Evolutionary conservation across 2,797 vertebrate genomes (phyloP), one percentile per base, ranked within the genome.

Genomic region (Phalanger gymnotis): DNA sequence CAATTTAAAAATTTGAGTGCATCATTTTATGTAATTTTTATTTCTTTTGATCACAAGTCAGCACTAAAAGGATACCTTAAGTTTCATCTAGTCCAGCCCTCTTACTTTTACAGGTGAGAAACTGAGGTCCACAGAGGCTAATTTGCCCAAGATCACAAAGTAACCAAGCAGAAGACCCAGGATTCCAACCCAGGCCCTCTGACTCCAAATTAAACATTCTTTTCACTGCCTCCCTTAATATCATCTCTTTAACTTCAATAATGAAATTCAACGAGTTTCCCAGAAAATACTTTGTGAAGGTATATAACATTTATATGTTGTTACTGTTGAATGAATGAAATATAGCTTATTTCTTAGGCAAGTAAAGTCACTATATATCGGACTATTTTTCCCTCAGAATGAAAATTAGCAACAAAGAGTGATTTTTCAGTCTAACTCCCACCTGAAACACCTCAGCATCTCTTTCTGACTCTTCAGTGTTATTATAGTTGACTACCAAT

Each of bases 361-460:
- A 90, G 87, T 93, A 95, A 94, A 92, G 54, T 58, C 94, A n/a
- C 57, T 93, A 54, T 94, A 90, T 61, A 52, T 5, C 34, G 90
- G 28, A n/a, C 11, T 96, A n/a, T 28, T 94, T 94, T 93, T 53
- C 30, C 10, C 31, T 25, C 90, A 92, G 53, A 55, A 54, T 7
- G 31, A 52, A 58, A 92, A 57, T 91, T 93, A 93, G 55, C 52
- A 91, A 54, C 10, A 95, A 91, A 92, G 51, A 95, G n/a, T 13
- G 56, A 28, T 5, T 51, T 94, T 61, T 3, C 10, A 92, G 34
- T 11, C 94, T 40, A 96, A n/a, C 54, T 61, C 93, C 97, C 96
- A 99, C 98, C 98, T 98, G 97, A 93, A 97, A 97, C 90, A 96
- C 56, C 19, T 0, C 52, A 93, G 96, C 91, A 61, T 97, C 90